phyloP scores from a whole-genome alignment of 2,797 vertebrate genomes.

The Gymnothorax reevesii region DNA sequence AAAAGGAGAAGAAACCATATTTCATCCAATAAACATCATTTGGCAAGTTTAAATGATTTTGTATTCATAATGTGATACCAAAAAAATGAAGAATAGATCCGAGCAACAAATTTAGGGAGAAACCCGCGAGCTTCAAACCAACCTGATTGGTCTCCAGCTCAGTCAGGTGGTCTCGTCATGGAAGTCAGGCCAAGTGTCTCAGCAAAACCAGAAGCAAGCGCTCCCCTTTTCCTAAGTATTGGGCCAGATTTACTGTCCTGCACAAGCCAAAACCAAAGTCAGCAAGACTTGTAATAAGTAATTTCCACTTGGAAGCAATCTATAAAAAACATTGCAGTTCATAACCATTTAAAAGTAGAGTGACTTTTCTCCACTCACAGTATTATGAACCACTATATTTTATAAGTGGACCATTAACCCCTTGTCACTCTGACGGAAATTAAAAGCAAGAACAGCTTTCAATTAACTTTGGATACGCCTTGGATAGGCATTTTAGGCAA shows the following conservation, averaged over 20 bases:
- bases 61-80: no score
- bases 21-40: no score
- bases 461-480: no score
- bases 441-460: no score
- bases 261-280: conserved; percentile 5
- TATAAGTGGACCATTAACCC: no score
- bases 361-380: not conserved
- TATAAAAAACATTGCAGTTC: not conserved
- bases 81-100: no score
- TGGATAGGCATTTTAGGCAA: no score
- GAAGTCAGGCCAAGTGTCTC: conserved; percentile 70
- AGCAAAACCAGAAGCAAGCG: conserved; percentile 72
- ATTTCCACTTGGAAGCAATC: not conserved
- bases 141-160: conserved; percentile 67
- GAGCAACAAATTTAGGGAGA: not conserved
- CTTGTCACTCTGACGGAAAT: no score
- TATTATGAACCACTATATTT: no score
- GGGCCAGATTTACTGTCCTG: conserved; percentile 63
- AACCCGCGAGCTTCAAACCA: not conserved
- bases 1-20: no score
- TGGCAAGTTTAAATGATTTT: no score
- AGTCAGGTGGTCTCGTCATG: conserved; percentile 74
- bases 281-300: not conserved
- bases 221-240: conserved; percentile 59
- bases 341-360: not conserved